These are phyloP conservation scores for Mellivora capensis DNA, from an alignment of 2,113 vertebrate genomes.

Conservation along the genomic window DNA sequence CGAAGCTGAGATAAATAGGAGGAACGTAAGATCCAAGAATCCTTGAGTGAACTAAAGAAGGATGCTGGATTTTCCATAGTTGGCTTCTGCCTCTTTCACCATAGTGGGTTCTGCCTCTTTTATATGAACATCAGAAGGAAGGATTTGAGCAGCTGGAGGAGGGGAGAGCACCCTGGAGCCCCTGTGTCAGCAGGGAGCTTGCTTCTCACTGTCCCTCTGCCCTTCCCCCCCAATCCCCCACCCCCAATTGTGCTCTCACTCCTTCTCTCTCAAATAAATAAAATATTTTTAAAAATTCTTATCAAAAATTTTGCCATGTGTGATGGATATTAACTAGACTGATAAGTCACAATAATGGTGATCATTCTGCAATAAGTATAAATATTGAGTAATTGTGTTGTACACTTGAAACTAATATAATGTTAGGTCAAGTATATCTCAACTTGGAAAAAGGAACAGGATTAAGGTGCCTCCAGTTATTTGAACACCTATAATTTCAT, in stretches of 20 bases:
- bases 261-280: too few species aligned
- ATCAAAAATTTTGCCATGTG: background rate
- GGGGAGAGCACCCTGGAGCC: background rate
- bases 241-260: too few species aligned
- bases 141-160: background rate
- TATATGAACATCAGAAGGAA: background rate
- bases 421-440: background rate
- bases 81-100: too few species aligned
- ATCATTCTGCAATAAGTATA: background rate
- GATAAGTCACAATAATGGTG: background rate
- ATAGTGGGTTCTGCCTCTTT: background rate
- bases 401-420: background rate
- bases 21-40: background rate
- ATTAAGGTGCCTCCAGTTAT: background rate
- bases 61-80: background rate
- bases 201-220: too few species aligned
- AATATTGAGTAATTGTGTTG: background rate
- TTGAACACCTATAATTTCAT: background rate
- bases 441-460: background rate
- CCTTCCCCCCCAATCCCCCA: too few species aligned
- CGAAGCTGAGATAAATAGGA: background rate
- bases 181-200: too few species aligned
- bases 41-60: too few species aligned
- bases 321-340: background rate
- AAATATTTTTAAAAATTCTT: background rate